Evolutionary conservation across 1,140 invertebrate genomes (phyloP), one percentile per base, ranked within the genome.

Genomic region (Pygmarrhopalites habei): DNA sequence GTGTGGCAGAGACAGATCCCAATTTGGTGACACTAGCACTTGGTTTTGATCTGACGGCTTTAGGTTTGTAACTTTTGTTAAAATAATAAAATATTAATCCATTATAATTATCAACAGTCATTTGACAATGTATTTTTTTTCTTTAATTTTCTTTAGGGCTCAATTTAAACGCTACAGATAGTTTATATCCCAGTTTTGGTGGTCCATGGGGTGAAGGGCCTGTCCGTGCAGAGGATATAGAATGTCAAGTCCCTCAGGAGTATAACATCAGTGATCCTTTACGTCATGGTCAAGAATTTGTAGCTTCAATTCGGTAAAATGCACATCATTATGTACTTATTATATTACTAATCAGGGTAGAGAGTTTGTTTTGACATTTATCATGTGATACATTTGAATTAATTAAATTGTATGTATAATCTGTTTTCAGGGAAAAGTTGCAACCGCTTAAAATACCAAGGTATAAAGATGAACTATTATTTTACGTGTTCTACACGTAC

Each of bases 401-500:
- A 46, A 46, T 46, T 46, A 46, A 46, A 7, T 46, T 10, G 35
- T 39, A 46, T 21, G n/a, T 46, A 46, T 46, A 10, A 46, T 46
- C 7, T 46, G n/a, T 57, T 32, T 53, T 26, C 72, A 85, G 88
- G 80, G 90, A 92, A 79, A 92, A 98, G 80, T 80, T 99, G 75
- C 91, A 95, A 62, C 89, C 90, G 72, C 83, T 98, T 73, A 92
- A 95, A 81, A 80, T 98, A 74, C 92, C 88, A 79, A 86, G 94
- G 79, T 96, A 98, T 80, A 94, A 95, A 77, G 96, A 99, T 79
- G 96, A 99, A 81, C 82, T 98, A 72, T 82, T 99, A 70, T 99
- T 99, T 83, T 99, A 95, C 81, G 85, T 99, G 78, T 99, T 98
- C 82, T 99, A 99, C 79, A 97, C 94, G 79, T 97, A 94, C 80